Evolutionary conservation across 2,888 invertebrate genomes (phyloP), one percentile per base, ranked within the genome.

Genomic region (Synergus japonicus): DNA sequence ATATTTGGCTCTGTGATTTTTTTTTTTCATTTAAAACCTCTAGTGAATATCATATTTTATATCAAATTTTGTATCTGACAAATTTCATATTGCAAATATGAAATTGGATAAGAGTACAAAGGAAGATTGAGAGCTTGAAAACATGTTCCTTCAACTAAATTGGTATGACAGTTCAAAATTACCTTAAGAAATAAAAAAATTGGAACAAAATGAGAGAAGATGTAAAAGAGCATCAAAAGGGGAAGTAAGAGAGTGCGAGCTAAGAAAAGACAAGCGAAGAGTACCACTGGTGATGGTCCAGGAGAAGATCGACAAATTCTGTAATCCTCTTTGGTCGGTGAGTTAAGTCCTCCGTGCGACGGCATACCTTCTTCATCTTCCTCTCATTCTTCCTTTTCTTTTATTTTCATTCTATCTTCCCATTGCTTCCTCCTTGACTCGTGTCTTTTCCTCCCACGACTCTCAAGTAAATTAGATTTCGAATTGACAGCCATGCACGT

Each of bases 281-380:
- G 29, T 3, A 29, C 29, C 29, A 46, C 63, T 54, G 18, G 37
- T 22, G 49, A 78, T 85, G 69, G 29, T 37, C 46, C 49, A 73
- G 13, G 37, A 54, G 29, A 49, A 73, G 69, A 73, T 73, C 69
- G 69, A 73, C 69, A 73, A 73, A 73, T 73, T 90, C 90, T 86
- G 88, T 92, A 92, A 92, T 92, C 92, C 91, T 90, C 92, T 92
- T 92, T 92, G 89, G 90, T 88, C 89, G 89, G 90, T 88, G 90
- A 88, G 89, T 89, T 91, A 90, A 90, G 89, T 89, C 86, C 89
- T 89, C 89, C 89, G 87, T 90, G 88, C 89, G 89, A 90, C 88
- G 90, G 89, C 90, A 84, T 88, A 86, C 85, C 87, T 81, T 82
- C 81, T 82, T 84, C 78, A 88, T 85, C 85, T 86, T 86, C 85